phyloP scores from a whole-genome alignment of 2,113 vertebrate species.

The Neomonachus schauinslandi region DNA sequence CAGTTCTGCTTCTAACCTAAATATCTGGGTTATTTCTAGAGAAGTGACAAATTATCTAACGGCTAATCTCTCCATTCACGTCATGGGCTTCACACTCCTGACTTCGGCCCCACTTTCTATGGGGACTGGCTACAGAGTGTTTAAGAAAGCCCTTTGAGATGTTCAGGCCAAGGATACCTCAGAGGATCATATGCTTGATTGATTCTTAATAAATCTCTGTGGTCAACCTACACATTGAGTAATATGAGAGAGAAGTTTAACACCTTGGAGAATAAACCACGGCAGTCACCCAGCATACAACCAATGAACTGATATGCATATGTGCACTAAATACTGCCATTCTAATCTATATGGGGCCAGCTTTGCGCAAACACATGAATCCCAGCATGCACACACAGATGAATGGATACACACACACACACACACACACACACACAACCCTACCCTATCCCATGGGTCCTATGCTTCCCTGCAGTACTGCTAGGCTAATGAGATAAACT shows the following conservation, averaged over 20 bases:
- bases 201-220: conserved; percentile 14
- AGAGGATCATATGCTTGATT: neutral
- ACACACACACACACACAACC: neutral
- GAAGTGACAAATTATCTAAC: conserved; percentile 34
- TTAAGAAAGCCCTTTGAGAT: conserved; percentile 28
- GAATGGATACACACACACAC: neutral
- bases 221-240: neutral
- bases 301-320: neutral
- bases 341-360: neutral
- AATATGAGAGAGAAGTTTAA: neutral
- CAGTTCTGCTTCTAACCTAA: conserved; percentile 3
- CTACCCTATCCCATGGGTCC: neutral
- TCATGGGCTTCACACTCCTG: conserved; percentile 11
- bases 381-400: neutral
- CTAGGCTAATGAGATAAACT: conserved; percentile 46
- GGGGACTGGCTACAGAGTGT: neutral
- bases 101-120: neutral
- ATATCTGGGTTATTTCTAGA: conserved; percentile 29
- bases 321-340: neutral
- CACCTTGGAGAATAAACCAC: conserved; percentile 10
- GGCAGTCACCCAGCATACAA: neutral
- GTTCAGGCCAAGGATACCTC: neutral
- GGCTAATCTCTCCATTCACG: conserved; percentile 1
- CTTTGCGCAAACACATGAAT: conserved; percentile 12
- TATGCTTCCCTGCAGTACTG: neutral